Evolutionary conservation across 2,113 vertebrate genomes (phyloP).

Genomic region (Prunella himalayana): DNA sequence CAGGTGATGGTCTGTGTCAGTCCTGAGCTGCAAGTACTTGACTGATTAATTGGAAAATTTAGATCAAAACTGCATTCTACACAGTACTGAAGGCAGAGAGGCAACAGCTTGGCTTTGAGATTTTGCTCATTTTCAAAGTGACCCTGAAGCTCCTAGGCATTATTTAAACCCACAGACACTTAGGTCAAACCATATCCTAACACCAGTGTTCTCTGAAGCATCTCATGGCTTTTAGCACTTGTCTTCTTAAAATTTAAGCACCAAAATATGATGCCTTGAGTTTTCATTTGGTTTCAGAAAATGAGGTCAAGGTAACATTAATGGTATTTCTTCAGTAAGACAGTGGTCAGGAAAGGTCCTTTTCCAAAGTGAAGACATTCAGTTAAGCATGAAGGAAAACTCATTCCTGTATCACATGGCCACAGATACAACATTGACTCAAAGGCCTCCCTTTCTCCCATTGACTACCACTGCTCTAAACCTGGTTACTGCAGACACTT

Average conservation of each 20-base stretch:
- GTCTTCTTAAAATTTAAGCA: background rate
- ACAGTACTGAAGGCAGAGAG: background rate
- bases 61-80: background rate
- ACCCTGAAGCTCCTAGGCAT: background rate
- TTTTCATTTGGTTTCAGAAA: background rate
- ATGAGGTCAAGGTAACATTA: background rate
- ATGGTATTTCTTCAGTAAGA: background rate
- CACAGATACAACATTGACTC: background rate
- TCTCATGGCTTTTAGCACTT: background rate
- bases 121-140: background rate
- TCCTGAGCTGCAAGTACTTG: background rate
- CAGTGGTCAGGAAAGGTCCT: background rate
- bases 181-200: background rate
- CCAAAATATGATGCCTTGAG: background rate
- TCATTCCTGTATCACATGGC: fast-evolving
- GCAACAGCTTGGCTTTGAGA: background rate
- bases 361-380: background rate
- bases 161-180: background rate
- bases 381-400: background rate
- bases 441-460: background rate
- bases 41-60: background rate
- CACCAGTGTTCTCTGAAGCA: background rate
- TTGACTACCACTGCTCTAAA: fast-evolving
- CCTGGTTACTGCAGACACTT: background rate
- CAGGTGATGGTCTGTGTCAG: background rate